Evolutionary conservation across 2,797 vertebrate genomes (phyloP).

Genomic region (Sus cebifrons): DNA sequence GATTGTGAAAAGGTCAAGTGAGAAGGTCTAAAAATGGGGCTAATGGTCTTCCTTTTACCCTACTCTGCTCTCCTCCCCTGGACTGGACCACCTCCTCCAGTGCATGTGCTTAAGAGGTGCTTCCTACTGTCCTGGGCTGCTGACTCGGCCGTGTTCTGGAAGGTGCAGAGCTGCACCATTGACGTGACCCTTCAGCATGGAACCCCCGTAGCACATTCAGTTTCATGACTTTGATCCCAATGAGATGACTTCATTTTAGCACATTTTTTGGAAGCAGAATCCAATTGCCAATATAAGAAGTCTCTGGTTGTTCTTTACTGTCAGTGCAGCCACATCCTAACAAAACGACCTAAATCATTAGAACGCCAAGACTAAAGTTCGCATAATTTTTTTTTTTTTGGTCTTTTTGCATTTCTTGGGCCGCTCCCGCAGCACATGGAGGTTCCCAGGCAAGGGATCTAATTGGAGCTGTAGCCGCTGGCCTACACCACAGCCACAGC

Average conservation of each 20-base stretch:
- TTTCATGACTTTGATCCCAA: conserved; percentile 2
- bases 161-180: neutral
- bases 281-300: neutral
- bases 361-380: neutral
- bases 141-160: neutral
- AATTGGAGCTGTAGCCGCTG: no score
- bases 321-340: neutral
- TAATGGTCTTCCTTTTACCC: neutral
- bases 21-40: neutral
- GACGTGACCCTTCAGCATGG: neutral
- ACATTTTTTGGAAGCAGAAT: conserved; percentile 54
- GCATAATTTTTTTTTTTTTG: no score
- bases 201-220: neutral
- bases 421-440: no score
- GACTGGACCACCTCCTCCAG: fast-evolving
- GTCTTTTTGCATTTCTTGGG: no score
- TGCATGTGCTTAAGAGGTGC: neutral
- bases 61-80: neutral
- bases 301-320: neutral
- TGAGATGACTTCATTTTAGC: conserved; percentile 20
- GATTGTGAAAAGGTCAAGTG: neutral
- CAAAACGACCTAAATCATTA: neutral
- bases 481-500: no score
- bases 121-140: neutral
- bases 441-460: no score